Percentiles rank a stretch among this genome's conserved stretches.
phyloP scores from a whole-genome alignment of 2,888 invertebrate genomes.

The Papilio gigon region DNA sequence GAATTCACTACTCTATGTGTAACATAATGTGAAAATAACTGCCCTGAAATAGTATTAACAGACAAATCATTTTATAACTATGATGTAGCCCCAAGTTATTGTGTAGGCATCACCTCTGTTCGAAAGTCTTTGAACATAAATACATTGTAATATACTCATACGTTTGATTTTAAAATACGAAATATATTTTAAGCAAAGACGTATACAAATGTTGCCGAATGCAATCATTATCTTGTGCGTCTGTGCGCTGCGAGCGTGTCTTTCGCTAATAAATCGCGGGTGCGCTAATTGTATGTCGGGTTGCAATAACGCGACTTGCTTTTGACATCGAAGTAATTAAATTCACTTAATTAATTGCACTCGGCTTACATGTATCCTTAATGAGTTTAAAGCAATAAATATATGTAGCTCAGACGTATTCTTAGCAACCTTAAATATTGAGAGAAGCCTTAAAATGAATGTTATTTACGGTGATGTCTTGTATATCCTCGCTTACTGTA shows the following conservation, averaged over 20 bases:
- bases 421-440: too few species aligned
- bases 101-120: too few species aligned
- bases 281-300: slow-evolving; percentile 15
- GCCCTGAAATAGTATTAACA: background rate
- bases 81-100: background rate
- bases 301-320: background rate
- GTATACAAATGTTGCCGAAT: background rate
- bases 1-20: background rate
- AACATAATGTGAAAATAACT: background rate
- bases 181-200: background rate
- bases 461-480: too few species aligned
- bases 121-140: too few species aligned
- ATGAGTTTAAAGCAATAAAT: background rate
- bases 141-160: too few species aligned
- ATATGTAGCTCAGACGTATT: too few species aligned
- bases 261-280: slow-evolving; percentile 7
- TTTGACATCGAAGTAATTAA: slow-evolving; percentile 17
- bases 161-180: background rate
- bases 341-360: slow-evolving; percentile 18
- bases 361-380: background rate
- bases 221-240: slow-evolving; percentile 3
- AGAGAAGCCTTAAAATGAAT: too few species aligned
- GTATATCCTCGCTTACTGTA: too few species aligned
- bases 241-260: background rate
- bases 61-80: background rate